Percentiles rank a stretch among this genome's conserved stretches.
These are phyloP conservation scores for Protaetia brevitarsis DNA, from an alignment of 1,140 invertebrate genomes.

Conservation along the genomic window DNA sequence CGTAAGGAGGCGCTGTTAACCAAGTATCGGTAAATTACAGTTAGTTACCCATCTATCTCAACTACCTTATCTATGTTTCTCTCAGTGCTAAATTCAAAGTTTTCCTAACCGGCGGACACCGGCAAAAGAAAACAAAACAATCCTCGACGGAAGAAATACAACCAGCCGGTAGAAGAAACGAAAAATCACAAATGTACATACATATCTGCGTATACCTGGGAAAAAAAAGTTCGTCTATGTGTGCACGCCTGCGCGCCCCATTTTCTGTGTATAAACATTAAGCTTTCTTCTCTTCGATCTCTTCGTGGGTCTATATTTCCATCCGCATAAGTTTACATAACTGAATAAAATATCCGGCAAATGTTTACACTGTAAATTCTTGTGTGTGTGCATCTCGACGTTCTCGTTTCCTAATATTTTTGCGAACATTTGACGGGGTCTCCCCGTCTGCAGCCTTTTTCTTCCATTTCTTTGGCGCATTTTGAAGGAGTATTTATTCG, in stretches of 20 bases:
- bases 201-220: too few species aligned
- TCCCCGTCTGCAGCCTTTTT: background rate
- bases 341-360: slow-evolving; percentile 20
- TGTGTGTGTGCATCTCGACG: background rate
- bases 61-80: too few species aligned
- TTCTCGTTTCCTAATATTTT: background rate
- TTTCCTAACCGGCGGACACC: too few species aligned
- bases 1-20: too few species aligned
- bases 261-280: slow-evolving; percentile 14
- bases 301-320: slow-evolving; percentile 1
- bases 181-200: too few species aligned
- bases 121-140: too few species aligned
- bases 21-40: too few species aligned
- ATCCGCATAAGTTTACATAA: slow-evolving; percentile 20
- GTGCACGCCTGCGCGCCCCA: background rate
- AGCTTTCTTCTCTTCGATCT: slow-evolving; percentile 3
- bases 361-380: slow-evolving; percentile 12
- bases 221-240: background rate
- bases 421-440: background rate
- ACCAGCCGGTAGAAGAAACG: too few species aligned
- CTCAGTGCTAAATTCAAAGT: too few species aligned
- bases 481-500: background rate
- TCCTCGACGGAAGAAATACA: too few species aligned
- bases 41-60: too few species aligned
- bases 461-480: background rate